phyloP scores from a whole-genome alignment of 2,113 vertebrate genomes.

The Caranx melampygus region DNA sequence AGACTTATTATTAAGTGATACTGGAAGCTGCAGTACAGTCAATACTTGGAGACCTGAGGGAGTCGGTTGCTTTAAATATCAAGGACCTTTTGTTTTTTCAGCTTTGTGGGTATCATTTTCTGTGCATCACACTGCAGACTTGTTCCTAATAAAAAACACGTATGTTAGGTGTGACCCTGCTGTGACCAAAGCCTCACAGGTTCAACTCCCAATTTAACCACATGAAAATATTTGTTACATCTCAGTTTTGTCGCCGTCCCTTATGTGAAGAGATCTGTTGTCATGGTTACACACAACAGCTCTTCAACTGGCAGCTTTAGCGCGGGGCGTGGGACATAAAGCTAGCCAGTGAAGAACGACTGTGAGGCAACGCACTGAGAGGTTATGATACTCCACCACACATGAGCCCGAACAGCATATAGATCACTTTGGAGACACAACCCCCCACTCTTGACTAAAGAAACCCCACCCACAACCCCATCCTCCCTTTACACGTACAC shows the following conservation, averaged over 20 bases:
- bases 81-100: slow-evolving; percentile 19
- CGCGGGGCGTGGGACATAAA: slow-evolving; percentile 81
- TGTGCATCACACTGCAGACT: background rate
- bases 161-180: background rate
- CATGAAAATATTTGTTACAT: background rate
- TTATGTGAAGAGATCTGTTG: slow-evolving; percentile 72
- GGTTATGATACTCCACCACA: slow-evolving; percentile 27
- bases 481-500: slow-evolving; percentile 2
- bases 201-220: background rate
- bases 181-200: slow-evolving; percentile 22
- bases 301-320: slow-evolving; percentile 92
- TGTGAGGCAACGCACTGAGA: slow-evolving; percentile 84
- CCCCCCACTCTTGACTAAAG: slow-evolving; percentile 18
- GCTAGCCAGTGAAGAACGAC: slow-evolving; percentile 91
- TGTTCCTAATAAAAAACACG: background rate
- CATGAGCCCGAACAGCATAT: slow-evolving; percentile 36
- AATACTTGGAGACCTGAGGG: slow-evolving; percentile 58
- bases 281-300: slow-evolving; percentile 89
- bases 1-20: slow-evolving; percentile 19
- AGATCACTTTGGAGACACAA: slow-evolving; percentile 51
- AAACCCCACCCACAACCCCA: background rate
- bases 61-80: slow-evolving; percentile 25
- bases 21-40: slow-evolving; percentile 60
- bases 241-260: slow-evolving; percentile 25
- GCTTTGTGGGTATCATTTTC: background rate